Conservation (phyloP, 2,113 vertebrate species). For the Otis tarda region DNA sequence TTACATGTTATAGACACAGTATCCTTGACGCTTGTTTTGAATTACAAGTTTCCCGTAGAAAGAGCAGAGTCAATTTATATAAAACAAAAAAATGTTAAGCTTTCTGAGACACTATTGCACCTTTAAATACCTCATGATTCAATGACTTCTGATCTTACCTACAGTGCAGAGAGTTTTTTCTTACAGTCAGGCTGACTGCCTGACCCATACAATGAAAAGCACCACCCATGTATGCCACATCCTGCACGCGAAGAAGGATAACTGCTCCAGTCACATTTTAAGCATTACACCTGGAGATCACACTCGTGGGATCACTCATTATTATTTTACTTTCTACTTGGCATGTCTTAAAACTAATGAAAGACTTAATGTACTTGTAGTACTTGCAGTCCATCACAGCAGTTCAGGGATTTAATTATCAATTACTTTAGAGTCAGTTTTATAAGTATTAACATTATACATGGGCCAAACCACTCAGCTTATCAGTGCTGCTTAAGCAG, state of each 20-base stretch:
- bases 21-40: conserved; percentile 4
- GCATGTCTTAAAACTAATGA: neutral
- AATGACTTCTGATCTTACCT: neutral
- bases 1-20: neutral
- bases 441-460: neutral
- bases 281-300: neutral
- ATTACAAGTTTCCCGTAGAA: neutral
- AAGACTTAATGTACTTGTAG: neutral
- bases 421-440: conserved; percentile 19
- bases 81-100: neutral
- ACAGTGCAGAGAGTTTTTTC: neutral
- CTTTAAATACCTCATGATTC: neutral
- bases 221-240: neutral
- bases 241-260: neutral
- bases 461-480: neutral
- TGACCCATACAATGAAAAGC: neutral
- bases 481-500: conserved; percentile 34
- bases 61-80: neutral
- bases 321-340: neutral
- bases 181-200: neutral
- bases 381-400: neutral
- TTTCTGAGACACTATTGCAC: neutral
- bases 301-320: neutral
- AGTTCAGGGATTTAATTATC: conserved; percentile 27
- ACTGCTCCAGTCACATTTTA: neutral